Base-by-base conservation (phyloP, 2,113 vertebrate species). In the Ctenodactylus gundi region DNA sequence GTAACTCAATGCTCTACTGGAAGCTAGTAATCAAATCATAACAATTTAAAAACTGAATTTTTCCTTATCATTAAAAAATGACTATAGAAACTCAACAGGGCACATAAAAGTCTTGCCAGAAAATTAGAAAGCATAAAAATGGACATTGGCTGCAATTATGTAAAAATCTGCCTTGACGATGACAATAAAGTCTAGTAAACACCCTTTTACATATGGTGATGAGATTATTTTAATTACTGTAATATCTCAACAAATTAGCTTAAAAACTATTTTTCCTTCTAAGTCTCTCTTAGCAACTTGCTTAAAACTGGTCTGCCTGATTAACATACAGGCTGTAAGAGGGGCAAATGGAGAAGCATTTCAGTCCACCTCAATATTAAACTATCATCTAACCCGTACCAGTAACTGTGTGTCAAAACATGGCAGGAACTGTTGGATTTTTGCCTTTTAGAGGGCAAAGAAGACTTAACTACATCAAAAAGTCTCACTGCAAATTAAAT, bases 401-500 rank as follows among this genome's bases (percentile, higher is more conserved):
- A 86, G 21, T 96, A 29, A 78, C 62, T 68, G 87, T n/a, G 55
- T 77, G 36, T 72, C 87, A 80, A 91, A 85, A 92, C 23, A 89
- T 76, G 36, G 8, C 78, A 80, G 49, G 21, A 77, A 93, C 17
- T 93, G 49, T 60, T 65, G 20, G n/a, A n/a, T 41, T 78, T 94
- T 92, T 90, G 23, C 44, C n/a, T 77, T 62, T 88, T 86, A 29
- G 36, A 12, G 25, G 29, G 55, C 70, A 78, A 68, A 41, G 18
- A 83, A 41, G 20, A 81, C 49, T 82, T 82, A 73, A 81, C 46
- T 85, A 12, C 34, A 89, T 90, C 67, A 92, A 85, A 85, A 94
- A 90, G 21, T 85, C 18, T 90, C 25, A 36, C 31, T 94, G 80
- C 36, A 95, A 96, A 96, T 95, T 94, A 88, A 92, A 67, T 75